Conservation (phyloP, 2,113 vertebrate genomes). For the Prunella himalayana region DNA sequence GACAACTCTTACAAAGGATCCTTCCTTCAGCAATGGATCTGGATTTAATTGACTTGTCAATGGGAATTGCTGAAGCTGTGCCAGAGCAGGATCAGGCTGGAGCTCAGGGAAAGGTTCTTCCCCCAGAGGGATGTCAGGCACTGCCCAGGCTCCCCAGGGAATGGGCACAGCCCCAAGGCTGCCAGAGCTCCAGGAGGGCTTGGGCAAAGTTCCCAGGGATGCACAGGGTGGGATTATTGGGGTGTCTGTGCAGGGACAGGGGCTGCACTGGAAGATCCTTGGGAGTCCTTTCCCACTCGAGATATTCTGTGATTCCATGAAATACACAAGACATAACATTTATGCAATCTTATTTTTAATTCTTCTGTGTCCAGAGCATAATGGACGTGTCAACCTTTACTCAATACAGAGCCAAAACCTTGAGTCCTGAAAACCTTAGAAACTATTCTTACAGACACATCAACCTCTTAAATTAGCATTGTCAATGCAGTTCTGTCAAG, state of each 20-base stretch:
- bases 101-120: neutral
- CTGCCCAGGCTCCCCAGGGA: neutral
- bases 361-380: neutral
- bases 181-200: neutral
- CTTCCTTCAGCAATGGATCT: neutral
- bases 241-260: neutral
- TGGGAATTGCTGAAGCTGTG: neutral
- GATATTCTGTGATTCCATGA: neutral
- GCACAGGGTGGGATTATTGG: neutral
- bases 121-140: no score
- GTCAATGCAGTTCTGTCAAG: neutral
- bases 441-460: neutral
- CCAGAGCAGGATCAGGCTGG: neutral
- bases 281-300: neutral
- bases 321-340: neutral
- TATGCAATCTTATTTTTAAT: neutral
- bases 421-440: neutral
- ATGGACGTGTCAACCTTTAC: neutral
- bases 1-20: neutral
- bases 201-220: accelerated
- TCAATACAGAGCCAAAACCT: neutral
- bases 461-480: neutral
- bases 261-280: accelerated
- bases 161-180: neutral
- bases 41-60: neutral